Percentiles rank a stretch among this genome's conserved stretches.
Evolutionary conservation across 2,113 vertebrate genomes (phyloP).

Genomic region (Anguilla japonica): DNA sequence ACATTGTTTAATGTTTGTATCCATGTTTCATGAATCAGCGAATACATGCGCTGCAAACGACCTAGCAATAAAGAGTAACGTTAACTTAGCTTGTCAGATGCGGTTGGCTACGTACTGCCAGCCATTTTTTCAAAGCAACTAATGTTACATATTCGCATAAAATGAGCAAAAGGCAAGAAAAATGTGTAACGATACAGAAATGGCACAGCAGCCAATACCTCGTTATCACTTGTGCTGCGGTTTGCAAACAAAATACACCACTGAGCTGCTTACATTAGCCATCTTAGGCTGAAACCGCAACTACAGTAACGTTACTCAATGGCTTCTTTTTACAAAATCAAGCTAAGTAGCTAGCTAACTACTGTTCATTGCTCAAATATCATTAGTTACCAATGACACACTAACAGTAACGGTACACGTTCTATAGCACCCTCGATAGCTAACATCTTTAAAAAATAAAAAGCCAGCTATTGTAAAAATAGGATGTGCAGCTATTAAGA

Average conservation of each 20-base stretch:
- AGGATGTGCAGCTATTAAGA: neutral
- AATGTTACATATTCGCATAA: neutral
- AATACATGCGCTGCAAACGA: neutral
- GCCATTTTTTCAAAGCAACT: neutral
- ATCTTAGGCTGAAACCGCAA: neutral
- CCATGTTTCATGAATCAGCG: conserved; percentile 32
- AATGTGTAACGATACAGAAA: neutral
- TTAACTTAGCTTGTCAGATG: neutral
- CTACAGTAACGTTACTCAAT: neutral
- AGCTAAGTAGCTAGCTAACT: too few species aligned
- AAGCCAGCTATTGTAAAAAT: neutral
- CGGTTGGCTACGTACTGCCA: neutral
- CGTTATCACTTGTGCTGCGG: neutral
- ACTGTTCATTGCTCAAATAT: too few species aligned
- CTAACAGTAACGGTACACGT: too few species aligned
- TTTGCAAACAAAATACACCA: neutral
- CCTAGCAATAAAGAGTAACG: neutral
- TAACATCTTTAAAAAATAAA: neutral
- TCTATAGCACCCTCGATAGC: too few species aligned
- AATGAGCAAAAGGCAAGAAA: neutral
- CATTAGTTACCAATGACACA: too few species aligned
- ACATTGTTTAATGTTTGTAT: conserved; percentile 62
- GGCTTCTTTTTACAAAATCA: neutral
- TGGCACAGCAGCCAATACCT: neutral
- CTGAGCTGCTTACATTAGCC: neutral